Evolutionary conservation across 2,797 vertebrate species (phyloP), one percentile per base, ranked within the genome.

Genomic region (Pseudochirops cupreus): DNA sequence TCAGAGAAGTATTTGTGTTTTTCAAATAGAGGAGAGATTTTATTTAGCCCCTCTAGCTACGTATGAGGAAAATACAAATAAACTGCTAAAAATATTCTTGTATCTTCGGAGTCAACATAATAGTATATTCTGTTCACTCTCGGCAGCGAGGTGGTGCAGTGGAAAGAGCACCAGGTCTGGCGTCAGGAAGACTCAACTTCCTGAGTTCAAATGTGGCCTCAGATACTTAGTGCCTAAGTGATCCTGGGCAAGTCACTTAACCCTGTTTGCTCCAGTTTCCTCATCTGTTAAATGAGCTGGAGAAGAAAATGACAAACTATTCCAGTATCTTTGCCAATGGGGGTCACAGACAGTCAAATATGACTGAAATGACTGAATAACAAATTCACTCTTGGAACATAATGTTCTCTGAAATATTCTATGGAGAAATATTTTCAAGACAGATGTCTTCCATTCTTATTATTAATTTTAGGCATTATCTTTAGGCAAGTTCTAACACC

Each of bases 11-110:
- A 46, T 82, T 67, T n/a, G 33, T 67, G 1, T 18, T 82, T 82
- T 82, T 46, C 59, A 62, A 33, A 92, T 59, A 26, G 67, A 52
- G 7, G 31, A 87, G 57, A 28, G 62, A 9, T 52, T 93, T 24
- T 92, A 91, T 96, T 97, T 95, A 90, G 94, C 74, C 18, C 94
- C 12, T 90, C 29, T 95, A 46, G 56, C 18, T 56, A 56, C 5
- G 94, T 94, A 95, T 93, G 87, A 92, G 95, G 50, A 93, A 92
- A 91, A 56, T 92, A 58, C 31, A 94, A 92, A 74, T 56, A 93
- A 97, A 52, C 50, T 67, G 3, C 4, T 82, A 54, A 74, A 93
- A 94, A 91, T 96, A 62, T 97, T 92, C 39, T 82, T 92, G 53
- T 39, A 95, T 58, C 26, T 95, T n/a, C 57, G 31, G 94, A 62